A percentile compares a stretch with the other conserved stretches of the same genome.
phyloP scores from a whole-genome alignment of 2,888 invertebrate genomes.

The Clostera curtula region DNA sequence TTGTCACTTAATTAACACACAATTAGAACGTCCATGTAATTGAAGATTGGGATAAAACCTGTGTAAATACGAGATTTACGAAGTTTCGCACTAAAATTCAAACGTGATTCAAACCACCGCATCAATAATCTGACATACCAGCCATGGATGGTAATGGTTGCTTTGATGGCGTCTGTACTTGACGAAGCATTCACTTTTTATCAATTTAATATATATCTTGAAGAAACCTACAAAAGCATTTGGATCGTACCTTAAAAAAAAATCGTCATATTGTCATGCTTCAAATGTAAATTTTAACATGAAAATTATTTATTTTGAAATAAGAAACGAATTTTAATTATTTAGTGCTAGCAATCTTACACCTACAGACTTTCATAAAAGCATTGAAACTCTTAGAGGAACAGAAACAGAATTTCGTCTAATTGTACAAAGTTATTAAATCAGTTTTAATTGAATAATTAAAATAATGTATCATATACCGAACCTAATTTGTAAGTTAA shows the following conservation, averaged over 20 bases:
- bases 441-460: no score
- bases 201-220: not conserved
- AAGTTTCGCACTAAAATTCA: constrained; percentile 66
- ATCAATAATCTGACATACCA: constrained; percentile 72
- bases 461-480: no score
- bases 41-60: constrained; percentile 16
- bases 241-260: no score
- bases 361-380: constrained; percentile 41
- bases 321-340: constrained; percentile 1
- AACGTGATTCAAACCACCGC: constrained; percentile 76
- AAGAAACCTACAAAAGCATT: not conserved
- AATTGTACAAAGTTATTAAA: constrained; percentile 15
- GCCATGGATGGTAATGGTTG: constrained; percentile 33
- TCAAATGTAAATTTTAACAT: no score
- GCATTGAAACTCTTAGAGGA: no score
- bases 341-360: constrained; percentile 32
- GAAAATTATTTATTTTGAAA: not conserved
- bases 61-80: constrained; percentile 38
- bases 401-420: no score
- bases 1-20: constrained; percentile 30
- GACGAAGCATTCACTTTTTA: constrained; percentile 40
- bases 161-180: constrained; percentile 58
- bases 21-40: constrained; percentile 24
- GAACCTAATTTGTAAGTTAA: no score
- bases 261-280: no score